Conservation (phyloP, 2,888 invertebrate species). For the Andrena chrysosceles region DNA sequence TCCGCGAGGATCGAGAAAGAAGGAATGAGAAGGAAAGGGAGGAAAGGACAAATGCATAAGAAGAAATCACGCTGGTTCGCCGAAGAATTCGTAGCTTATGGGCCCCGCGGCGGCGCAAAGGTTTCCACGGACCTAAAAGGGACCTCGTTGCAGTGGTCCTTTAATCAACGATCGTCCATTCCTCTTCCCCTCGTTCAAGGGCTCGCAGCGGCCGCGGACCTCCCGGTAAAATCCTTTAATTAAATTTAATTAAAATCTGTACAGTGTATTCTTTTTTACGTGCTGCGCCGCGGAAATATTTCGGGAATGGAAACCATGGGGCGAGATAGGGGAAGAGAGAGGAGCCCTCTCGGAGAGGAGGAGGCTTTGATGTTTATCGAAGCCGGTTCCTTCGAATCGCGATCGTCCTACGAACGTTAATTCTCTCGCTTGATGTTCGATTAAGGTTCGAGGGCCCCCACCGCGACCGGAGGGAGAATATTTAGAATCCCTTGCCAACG, state of each 20-base stretch:
- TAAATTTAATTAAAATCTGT: constrained; percentile 64
- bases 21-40: too few relatives aligned
- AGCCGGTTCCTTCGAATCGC: constrained; percentile 51
- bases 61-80: constrained; percentile 11
- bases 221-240: constrained; percentile 59
- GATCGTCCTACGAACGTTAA: not conserved
- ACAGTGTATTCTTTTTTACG: constrained; percentile 52
- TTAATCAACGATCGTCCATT: constrained; percentile 33
- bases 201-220: constrained; percentile 19
- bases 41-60: not conserved
- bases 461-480: not conserved
- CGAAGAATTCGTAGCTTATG: constrained; percentile 57
- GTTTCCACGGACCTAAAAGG: constrained; percentile 13
- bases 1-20: not conserved
- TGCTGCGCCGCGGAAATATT: constrained; percentile 41
- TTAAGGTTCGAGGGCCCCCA: not conserved
- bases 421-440: constrained; percentile 28
- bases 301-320: constrained; percentile 19
- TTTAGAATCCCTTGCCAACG: not conserved
- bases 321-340: not conserved
- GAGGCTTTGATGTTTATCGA: constrained; percentile 49
- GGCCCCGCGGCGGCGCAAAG: constrained; percentile 29
- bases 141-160: constrained; percentile 15
- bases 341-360: not conserved
- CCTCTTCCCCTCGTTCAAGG: not conserved